Evolutionary conservation across 2,888 invertebrate genomes (phyloP).

Genomic region (Ennomos quercinarius): DNA sequence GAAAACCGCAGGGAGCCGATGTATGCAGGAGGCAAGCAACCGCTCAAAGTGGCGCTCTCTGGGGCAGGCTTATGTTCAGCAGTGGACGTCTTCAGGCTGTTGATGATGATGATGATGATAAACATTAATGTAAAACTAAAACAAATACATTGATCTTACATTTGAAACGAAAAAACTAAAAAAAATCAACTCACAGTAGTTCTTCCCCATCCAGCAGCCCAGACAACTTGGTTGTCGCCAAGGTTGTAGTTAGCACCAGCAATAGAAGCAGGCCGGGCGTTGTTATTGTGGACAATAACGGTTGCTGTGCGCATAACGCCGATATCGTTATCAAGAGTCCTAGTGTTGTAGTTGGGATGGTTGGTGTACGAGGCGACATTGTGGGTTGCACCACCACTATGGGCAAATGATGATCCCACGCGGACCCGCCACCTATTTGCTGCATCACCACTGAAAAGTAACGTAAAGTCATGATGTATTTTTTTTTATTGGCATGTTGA

Average conservation of each 20-base stretch:
- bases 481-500: too few relatives aligned
- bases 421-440: conserved; percentile 42
- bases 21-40: too few relatives aligned
- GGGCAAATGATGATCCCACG: conserved; percentile 48
- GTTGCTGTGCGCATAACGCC: conserved; percentile 48
- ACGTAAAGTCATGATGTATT: too few relatives aligned
- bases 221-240: conserved; percentile 54
- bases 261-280: conserved; percentile 45
- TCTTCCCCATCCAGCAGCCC: conserved; percentile 65
- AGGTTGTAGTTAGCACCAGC: conserved; percentile 57
- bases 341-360: conserved; percentile 22
- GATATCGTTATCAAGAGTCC: conserved; percentile 48
- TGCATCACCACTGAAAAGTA: conserved; percentile 28
- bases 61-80: too few relatives aligned
- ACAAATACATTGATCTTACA: too few relatives aligned
- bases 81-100: too few relatives aligned
- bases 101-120: too few relatives aligned
- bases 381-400: conserved; percentile 44
- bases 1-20: too few relatives aligned
- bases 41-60: too few relatives aligned
- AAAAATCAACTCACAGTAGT: conserved; percentile 47
- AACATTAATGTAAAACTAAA: too few relatives aligned
- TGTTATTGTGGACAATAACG: conserved; percentile 39
- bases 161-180: too few relatives aligned
- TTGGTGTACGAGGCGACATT: not conserved